phyloP scores from a whole-genome alignment of 2,113 vertebrate genomes.

The Candoia aspera region DNA sequence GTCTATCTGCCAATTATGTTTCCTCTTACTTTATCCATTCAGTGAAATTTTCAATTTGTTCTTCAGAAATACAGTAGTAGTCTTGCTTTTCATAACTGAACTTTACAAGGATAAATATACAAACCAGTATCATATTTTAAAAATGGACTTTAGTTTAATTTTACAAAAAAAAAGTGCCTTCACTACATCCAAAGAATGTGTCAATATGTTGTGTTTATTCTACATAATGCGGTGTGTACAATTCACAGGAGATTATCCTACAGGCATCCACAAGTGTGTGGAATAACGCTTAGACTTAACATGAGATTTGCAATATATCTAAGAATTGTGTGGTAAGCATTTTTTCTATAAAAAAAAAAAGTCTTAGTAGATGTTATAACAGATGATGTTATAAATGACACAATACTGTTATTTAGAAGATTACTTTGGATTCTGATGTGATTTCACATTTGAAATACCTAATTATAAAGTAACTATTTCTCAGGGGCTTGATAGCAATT shows the following conservation, averaged over 20 bases:
- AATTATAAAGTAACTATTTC: background rate
- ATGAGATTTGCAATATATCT: background rate
- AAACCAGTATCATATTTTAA: background rate
- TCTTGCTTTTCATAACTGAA: background rate
- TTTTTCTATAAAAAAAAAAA: background rate
- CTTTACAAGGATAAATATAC: background rate
- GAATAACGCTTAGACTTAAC: background rate
- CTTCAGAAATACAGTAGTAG: background rate
- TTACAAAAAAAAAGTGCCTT: background rate
- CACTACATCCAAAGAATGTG: background rate
- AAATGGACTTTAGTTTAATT: conserved; percentile 24
- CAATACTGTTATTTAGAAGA: background rate
- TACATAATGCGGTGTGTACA: background rate
- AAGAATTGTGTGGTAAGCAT: background rate
- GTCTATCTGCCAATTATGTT: background rate
- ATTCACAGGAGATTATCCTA: background rate
- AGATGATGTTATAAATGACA: background rate
- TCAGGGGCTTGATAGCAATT: background rate
- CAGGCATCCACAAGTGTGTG: background rate
- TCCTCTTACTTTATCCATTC: background rate
- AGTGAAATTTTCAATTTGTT: background rate
- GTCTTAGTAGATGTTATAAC: background rate
- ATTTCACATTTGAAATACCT: background rate
- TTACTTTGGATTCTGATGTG: background rate
- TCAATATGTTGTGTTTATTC: background rate